Conservation (phyloP, 2,797 vertebrate species). For the Pseudochaenichthys georgianus region DNA sequence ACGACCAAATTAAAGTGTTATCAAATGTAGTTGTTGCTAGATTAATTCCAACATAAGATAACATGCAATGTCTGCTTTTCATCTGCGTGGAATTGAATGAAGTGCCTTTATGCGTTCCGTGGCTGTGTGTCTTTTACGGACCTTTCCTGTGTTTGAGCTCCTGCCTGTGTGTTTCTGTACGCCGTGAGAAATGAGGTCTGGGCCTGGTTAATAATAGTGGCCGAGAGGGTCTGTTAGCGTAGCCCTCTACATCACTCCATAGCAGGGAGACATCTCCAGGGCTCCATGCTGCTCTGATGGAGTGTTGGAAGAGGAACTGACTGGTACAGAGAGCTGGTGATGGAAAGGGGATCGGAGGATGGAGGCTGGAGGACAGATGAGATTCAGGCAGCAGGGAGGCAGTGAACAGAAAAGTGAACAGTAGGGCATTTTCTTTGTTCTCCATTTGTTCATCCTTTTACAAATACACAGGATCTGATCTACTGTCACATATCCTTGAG, state of each 20-base stretch:
- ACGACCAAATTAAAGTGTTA: slow-evolving; percentile 68
- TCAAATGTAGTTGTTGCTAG: slow-evolving; percentile 65
- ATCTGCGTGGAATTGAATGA: slow-evolving; percentile 46
- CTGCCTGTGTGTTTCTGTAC: slow-evolving; percentile 55
- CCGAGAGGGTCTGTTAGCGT: slow-evolving; percentile 78
- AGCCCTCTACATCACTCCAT: slow-evolving; percentile 81
- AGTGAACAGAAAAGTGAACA: slow-evolving; percentile 39
- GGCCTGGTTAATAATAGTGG: slow-evolving; percentile 79
- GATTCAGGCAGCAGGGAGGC: slow-evolving; percentile 42
- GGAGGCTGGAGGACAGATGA: slow-evolving; percentile 62
- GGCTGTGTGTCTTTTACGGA: slow-evolving; percentile 30
- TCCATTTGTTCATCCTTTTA: slow-evolving; percentile 37
- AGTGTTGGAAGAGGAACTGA: slow-evolving; percentile 68
- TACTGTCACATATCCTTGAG: background rate
- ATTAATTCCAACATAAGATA: slow-evolving; percentile 64
- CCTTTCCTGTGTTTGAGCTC: slow-evolving; percentile 41
- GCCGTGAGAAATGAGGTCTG: slow-evolving; percentile 74
- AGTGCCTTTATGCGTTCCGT: slow-evolving; percentile 23
- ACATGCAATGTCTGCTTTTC: slow-evolving; percentile 59
- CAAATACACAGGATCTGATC: slow-evolving; percentile 31
- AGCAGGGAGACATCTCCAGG: slow-evolving; percentile 77
- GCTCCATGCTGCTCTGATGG: slow-evolving; percentile 74
- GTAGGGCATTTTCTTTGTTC: slow-evolving; percentile 21
- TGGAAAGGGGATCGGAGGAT: slow-evolving; percentile 69
- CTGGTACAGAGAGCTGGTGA: slow-evolving; percentile 65